These are phyloP conservation scores for Meloe dianella DNA, from an alignment of 2,888 invertebrate species.

Conservation along the genomic window DNA sequence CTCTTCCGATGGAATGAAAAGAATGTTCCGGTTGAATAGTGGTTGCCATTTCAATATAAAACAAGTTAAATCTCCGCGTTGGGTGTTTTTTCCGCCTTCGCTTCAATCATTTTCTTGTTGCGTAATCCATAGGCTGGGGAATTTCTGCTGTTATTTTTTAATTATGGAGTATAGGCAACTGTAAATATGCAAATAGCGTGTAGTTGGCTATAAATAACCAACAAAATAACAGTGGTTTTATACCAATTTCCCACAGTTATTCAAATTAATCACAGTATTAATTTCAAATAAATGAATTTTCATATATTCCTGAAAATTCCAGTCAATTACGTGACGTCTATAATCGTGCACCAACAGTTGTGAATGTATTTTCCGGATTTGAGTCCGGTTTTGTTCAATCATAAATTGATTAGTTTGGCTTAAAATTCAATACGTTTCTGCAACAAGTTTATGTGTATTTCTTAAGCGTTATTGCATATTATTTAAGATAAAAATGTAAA, in stretches of 20 bases:
- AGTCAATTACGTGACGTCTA: neutral
- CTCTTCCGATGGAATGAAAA: neutral
- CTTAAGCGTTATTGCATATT: neutral
- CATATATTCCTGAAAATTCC: neutral
- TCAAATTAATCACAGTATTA: neutral
- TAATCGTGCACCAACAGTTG: neutral
- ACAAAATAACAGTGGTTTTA: neutral
- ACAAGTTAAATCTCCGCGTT: neutral
- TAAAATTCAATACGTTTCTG: neutral
- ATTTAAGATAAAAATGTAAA: neutral
- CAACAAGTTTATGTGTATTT: neutral
- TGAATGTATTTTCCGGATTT: neutral
- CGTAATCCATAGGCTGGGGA: neutral
- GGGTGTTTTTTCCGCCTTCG: too few species aligned
- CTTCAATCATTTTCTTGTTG: too few species aligned
- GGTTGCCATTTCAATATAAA: neutral
- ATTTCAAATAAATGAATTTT: neutral
- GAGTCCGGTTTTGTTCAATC: neutral
- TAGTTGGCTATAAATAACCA: neutral
- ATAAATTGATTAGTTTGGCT: neutral
- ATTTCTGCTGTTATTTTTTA: neutral
- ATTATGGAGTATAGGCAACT: conserved; percentile 2
- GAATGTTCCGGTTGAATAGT: neutral
- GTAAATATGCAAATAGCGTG: neutral
- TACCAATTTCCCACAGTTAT: neutral